Evolutionary conservation across 2,113 vertebrate genomes (phyloP).

Genomic region (Neodontobutis hainanensis): DNA sequence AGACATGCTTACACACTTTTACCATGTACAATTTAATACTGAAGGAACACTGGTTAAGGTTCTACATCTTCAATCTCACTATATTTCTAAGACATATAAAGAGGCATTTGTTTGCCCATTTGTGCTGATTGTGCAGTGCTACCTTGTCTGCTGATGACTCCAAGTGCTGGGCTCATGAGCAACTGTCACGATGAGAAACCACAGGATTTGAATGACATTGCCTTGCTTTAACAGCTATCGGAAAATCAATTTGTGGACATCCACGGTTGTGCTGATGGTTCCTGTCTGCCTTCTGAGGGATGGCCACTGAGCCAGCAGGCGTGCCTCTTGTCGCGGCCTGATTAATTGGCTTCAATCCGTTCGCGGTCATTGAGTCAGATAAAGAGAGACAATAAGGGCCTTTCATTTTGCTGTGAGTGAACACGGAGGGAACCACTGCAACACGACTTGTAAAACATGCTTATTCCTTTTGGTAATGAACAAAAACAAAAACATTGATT

Average conservation of each 20-base stretch:
- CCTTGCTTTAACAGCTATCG: constrained; percentile 32
- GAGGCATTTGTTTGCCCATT: not conserved
- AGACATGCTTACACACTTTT: too few relatives aligned
- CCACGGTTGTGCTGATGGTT: constrained; percentile 50
- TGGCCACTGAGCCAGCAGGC: constrained; percentile 65
- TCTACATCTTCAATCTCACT: too few relatives aligned
- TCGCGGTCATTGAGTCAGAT: constrained; percentile 66
- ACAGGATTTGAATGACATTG: constrained; percentile 38
- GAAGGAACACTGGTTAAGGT: too few relatives aligned
- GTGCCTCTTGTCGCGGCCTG: constrained; percentile 57
- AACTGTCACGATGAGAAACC: constrained; percentile 36
- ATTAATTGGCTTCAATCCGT: constrained; percentile 70
- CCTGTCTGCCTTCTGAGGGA: constrained; percentile 58
- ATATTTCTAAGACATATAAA: not conserved
- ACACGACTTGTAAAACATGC: constrained; percentile 59
- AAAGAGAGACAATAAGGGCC: constrained; percentile 66
- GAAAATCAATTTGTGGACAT: constrained; percentile 62
- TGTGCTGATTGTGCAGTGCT: not conserved
- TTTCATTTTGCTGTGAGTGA: constrained; percentile 51
- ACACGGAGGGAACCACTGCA: constrained; percentile 43
- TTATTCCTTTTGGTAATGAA: constrained; percentile 62
- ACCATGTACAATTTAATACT: too few relatives aligned
- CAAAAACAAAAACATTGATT: constrained; percentile 55
- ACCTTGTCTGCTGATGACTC: constrained; percentile 11
- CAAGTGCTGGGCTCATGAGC: constrained; percentile 9